These are phyloP conservation scores for Limnephilus lunatus DNA, from an alignment of 2,888 invertebrate genomes.

Conservation along the genomic window DNA sequence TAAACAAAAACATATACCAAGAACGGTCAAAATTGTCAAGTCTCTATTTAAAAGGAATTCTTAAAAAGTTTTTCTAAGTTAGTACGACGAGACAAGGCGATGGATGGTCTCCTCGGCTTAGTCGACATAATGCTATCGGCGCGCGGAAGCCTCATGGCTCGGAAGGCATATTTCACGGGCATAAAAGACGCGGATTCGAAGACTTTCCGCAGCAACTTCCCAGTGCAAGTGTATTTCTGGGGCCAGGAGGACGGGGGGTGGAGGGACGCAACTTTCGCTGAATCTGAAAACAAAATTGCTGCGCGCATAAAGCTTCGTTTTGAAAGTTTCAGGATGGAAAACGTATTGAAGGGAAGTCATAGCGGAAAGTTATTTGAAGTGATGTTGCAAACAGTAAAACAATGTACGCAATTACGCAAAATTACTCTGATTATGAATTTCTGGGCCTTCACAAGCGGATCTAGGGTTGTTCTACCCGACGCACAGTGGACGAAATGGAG, in stretches of 20 bases:
- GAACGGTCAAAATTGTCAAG: background rate
- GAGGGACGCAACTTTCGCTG: slow-evolving; percentile 57
- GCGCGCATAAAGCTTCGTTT: slow-evolving; percentile 49
- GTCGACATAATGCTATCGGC: slow-evolving; percentile 58
- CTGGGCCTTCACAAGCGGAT: too few species aligned
- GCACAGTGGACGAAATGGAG: too few species aligned
- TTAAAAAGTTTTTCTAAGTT: slow-evolving; percentile 29
- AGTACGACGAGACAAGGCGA: slow-evolving; percentile 38
- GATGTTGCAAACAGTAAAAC: slow-evolving; percentile 38
- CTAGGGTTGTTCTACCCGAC: too few species aligned
- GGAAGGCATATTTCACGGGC: slow-evolving; percentile 55
- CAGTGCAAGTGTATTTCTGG: slow-evolving; percentile 37
- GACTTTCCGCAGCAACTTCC: background rate
- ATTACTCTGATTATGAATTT: too few species aligned
- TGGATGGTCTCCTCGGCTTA: slow-evolving; percentile 46
- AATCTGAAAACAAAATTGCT: slow-evolving; percentile 60
- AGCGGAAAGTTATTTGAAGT: slow-evolving; percentile 10
- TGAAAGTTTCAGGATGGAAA: slow-evolving; percentile 43
- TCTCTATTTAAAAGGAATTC: slow-evolving; percentile 26
- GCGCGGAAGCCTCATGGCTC: slow-evolving; percentile 48
- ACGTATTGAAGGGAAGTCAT: slow-evolving; percentile 54
- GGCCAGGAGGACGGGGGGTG: background rate
- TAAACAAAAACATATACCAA: slow-evolving; percentile 27
- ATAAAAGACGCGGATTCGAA: slow-evolving; percentile 51
- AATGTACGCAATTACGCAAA: too few species aligned